Conservation (phyloP, 2,113 vertebrate genomes). For the Pelvicachromis taeniatus region DNA sequence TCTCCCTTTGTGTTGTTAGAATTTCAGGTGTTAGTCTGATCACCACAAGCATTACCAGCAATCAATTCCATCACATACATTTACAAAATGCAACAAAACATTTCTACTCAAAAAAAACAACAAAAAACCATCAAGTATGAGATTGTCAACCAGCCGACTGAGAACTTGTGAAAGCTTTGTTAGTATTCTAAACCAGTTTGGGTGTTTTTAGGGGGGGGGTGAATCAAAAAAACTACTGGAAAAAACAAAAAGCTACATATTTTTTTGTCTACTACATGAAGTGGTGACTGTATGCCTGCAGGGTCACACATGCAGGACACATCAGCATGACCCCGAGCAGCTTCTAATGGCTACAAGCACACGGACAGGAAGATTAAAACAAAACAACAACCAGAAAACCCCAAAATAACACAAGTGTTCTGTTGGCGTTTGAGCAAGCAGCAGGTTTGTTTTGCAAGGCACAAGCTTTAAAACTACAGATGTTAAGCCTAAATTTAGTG, state of each 20-base stretch:
- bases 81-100: not conserved
- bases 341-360: conserved; percentile 11
- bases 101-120: not conserved
- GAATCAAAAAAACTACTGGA: not conserved
- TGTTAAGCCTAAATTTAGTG: conserved; percentile 86
- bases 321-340: conserved; percentile 67
- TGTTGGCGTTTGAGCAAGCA: conserved; percentile 78
- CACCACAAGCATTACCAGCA: not conserved
- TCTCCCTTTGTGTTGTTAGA: not conserved
- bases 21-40: not conserved
- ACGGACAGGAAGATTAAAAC: not conserved
- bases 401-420: not conserved
- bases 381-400: not conserved
- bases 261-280: conserved; percentile 11
- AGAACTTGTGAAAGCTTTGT: not conserved
- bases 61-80: not conserved
- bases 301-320: conserved; percentile 65
- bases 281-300: conserved; percentile 17
- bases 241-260: not conserved
- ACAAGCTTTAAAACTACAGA: conserved; percentile 75
- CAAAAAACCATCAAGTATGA: too few species aligned
- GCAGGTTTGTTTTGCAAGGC: conserved; percentile 75
- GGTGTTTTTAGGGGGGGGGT: accelerated
- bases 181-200: not conserved
- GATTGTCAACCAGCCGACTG: not conserved